These are phyloP conservation scores for Lasioglossum lativentre DNA, from an alignment of 2,888 invertebrate genomes.

Conservation along the genomic window DNA sequence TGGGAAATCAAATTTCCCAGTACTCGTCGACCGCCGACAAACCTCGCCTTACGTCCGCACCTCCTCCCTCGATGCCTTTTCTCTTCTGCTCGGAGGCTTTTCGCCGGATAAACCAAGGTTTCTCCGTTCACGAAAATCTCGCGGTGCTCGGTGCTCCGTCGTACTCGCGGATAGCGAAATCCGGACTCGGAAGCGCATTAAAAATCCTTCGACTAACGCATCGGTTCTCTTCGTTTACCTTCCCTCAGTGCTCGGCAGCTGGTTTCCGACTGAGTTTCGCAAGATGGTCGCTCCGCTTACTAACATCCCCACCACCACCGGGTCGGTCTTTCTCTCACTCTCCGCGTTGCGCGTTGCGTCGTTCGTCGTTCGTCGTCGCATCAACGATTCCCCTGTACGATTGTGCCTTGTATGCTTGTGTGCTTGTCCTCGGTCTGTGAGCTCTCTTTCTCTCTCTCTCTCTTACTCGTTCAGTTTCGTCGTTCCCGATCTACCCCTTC, in stretches of 20 bases:
- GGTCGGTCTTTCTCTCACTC: too few relatives aligned
- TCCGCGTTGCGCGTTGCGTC: neutral
- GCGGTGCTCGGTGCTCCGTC: constrained; percentile 72
- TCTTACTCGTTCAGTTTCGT: neutral
- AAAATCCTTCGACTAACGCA: constrained; percentile 83
- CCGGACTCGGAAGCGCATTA: constrained; percentile 83
- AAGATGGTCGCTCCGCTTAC: constrained; percentile 69
- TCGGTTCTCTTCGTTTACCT: constrained; percentile 81
- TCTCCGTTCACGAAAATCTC: constrained; percentile 68
- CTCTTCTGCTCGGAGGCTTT: constrained; percentile 59
- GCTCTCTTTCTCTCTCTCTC: neutral
- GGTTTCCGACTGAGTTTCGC: constrained; percentile 82
- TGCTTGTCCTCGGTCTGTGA: neutral
- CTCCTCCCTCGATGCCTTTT: constrained; percentile 28
- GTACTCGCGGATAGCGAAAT: constrained; percentile 80
- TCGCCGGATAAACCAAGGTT: constrained; percentile 58
- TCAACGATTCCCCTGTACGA: constrained; percentile 34
- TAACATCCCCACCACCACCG: constrained; percentile 44
- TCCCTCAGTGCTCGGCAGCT: constrained; percentile 84
- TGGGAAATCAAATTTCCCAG: constrained; percentile 39
- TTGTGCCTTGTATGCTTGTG: too few relatives aligned
- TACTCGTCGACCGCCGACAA: constrained; percentile 38
- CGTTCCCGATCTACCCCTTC: neutral
- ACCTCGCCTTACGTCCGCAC: constrained; percentile 27
- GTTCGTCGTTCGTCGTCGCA: constrained; percentile 4